Percentiles rank a stretch among this genome's conserved stretches.
phyloP scores from a whole-genome alignment of 35 echinoderm and acorn worm species.

The Stichopus chloronotus region DNA sequence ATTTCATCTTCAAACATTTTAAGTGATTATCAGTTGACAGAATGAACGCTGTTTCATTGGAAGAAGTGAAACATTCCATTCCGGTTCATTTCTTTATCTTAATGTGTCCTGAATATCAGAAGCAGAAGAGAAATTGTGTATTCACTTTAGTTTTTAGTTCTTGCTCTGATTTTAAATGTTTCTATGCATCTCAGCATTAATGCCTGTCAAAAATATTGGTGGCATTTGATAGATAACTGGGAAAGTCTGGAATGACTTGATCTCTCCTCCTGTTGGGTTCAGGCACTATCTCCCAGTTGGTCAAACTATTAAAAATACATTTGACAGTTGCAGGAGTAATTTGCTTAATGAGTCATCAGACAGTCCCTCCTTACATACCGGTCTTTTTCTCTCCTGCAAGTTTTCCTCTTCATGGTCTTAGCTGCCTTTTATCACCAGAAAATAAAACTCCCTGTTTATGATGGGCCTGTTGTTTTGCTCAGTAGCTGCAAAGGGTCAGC shows the following conservation, averaged over 20 bases:
- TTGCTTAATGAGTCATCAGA: neutral
- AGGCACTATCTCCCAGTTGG: neutral
- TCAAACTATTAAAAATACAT: neutral
- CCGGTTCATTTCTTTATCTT: too few relatives aligned
- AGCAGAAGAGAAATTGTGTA: too few relatives aligned
- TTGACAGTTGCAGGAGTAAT: neutral
- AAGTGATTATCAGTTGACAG: too few relatives aligned
- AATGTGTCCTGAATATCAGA: too few relatives aligned
- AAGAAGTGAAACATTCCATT: too few relatives aligned
- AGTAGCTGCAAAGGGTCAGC: conserved; percentile 18
- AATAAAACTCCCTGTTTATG: conserved; percentile 24
- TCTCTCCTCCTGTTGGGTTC: neutral
- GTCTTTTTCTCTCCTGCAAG: neutral
- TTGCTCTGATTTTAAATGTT: too few relatives aligned
- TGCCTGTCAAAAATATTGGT: neutral
- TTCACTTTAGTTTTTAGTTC: too few relatives aligned
- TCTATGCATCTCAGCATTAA: too few relatives aligned
- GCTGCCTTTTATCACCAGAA: conserved; percentile 22
- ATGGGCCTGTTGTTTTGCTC: neutral
- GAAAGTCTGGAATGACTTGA: too few relatives aligned
- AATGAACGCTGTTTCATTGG: too few relatives aligned
- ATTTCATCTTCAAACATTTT: too few relatives aligned
- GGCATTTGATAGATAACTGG: neutral
- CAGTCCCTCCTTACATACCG: too few relatives aligned
- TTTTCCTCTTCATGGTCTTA: neutral